Conservation (phyloP, 2,113 vertebrate species). For the Colossoma macropomum region DNA sequence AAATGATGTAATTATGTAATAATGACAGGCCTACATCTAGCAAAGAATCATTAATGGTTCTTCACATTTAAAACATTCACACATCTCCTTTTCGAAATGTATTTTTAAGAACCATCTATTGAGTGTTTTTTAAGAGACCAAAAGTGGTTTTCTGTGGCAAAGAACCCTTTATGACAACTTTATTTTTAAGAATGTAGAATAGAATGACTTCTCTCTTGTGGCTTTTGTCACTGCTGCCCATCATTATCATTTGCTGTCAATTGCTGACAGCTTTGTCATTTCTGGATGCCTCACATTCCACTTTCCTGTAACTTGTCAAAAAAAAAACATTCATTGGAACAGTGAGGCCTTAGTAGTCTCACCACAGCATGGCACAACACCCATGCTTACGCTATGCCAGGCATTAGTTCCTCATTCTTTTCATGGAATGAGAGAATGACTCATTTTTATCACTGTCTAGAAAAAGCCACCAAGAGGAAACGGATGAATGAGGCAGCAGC, state of each 20-base stretch:
- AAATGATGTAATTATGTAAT: too few relatives aligned
- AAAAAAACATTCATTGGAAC: background rate
- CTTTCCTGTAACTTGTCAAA: background rate
- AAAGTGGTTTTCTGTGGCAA: too few relatives aligned
- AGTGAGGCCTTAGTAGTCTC: background rate
- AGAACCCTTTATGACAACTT: too few relatives aligned
- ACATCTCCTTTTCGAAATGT: too few relatives aligned
- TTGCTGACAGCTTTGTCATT: background rate
- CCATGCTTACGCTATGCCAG: background rate
- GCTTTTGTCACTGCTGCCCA: background rate
- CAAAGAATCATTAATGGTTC: too few relatives aligned
- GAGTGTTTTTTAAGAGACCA: too few relatives aligned
- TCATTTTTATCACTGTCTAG: conserved; percentile 20
- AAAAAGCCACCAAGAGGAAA: conserved; percentile 32
- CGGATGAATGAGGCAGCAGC: conserved; percentile 11
- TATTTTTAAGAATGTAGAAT: background rate
- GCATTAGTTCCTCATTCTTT: background rate
- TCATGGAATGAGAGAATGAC: background rate
- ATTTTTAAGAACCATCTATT: too few relatives aligned
- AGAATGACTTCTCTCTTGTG: background rate
- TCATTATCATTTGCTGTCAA: background rate
- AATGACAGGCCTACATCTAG: too few relatives aligned
- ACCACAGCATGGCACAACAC: too few relatives aligned
- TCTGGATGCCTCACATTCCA: background rate
- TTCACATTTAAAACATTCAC: too few relatives aligned